These are phyloP conservation scores for Eledona agricola DNA, from an alignment of 2,888 invertebrate genomes.

Conservation along the genomic window DNA sequence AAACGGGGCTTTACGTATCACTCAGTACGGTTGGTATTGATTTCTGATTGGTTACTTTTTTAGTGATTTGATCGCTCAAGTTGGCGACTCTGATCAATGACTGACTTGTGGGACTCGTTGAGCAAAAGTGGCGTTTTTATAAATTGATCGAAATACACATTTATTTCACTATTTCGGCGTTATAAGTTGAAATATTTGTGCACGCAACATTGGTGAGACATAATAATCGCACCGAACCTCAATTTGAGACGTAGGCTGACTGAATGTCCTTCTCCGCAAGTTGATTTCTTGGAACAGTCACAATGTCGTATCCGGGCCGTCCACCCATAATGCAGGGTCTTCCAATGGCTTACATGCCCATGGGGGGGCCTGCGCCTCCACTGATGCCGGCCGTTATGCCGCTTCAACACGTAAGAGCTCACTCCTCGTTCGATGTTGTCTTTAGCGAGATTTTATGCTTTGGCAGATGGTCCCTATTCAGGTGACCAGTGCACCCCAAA, in stretches of 20 bases:
- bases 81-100: too few relatives aligned
- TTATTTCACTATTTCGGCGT: too few relatives aligned
- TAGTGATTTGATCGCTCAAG: too few relatives aligned
- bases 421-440: conserved; percentile 8
- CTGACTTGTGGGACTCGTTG: too few relatives aligned
- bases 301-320: conserved; percentile 90
- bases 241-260: too few relatives aligned
- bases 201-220: too few relatives aligned
- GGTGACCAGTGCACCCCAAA: conserved; percentile 61
- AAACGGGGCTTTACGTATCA: too few relatives aligned
- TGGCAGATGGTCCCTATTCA: conserved; percentile 67
- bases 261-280: conserved; percentile 7
- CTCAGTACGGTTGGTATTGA: too few relatives aligned
- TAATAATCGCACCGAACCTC: neutral
- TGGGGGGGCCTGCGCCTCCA: conserved; percentile 75
- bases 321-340: conserved; percentile 81
- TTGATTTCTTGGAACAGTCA: conserved; percentile 4
- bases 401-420: conserved; percentile 74
- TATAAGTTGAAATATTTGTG: too few relatives aligned
- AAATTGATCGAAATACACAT: too few relatives aligned
- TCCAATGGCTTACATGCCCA: conserved; percentile 68
- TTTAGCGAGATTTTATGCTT: conserved; percentile 39
- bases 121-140: too few relatives aligned
- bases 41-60: too few relatives aligned
- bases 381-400: conserved; percentile 77